phyloP scores from a whole-genome alignment of 2,888 invertebrate species.

The Dryomyza anilis region DNA sequence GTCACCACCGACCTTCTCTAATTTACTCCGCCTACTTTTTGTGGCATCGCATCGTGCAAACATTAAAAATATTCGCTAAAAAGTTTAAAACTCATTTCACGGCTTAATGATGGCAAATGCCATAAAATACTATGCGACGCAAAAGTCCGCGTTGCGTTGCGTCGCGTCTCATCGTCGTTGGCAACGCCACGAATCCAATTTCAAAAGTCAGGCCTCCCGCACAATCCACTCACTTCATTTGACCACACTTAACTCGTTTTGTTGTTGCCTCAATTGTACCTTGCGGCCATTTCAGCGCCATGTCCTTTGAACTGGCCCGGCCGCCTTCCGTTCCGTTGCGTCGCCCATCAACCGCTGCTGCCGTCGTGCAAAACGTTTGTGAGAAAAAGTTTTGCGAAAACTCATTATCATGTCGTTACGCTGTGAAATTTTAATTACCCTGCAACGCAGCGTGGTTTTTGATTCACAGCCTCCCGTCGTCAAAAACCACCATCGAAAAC shows the following conservation, averaged over 20 bases:
- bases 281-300: neutral
- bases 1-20: too few relatives aligned
- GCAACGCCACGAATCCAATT: too few relatives aligned
- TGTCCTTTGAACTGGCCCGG: neutral
- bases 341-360: too few relatives aligned
- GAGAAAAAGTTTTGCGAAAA: slow-evolving; percentile 17
- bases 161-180: too few relatives aligned
- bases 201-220: neutral
- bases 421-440: slow-evolving; percentile 22
- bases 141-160: neutral
- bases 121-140: neutral
- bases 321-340: too few relatives aligned
- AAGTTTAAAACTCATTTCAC: slow-evolving; percentile 16
- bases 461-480: neutral
- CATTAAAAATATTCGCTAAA: slow-evolving; percentile 2
- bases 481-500: neutral
- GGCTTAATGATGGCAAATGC: slow-evolving; percentile 12
- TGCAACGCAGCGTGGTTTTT: neutral
- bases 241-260: neutral
- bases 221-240: neutral
- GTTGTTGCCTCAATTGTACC: neutral
- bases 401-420: slow-evolving; percentile 25
- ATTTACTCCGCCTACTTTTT: too few relatives aligned
- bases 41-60: too few relatives aligned
- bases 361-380: too few relatives aligned